A percentile compares a stretch with the other conserved stretches of the same genome.
Conservation (phyloP, 2,888 invertebrate species). For the Harmothoe impar region DNA sequence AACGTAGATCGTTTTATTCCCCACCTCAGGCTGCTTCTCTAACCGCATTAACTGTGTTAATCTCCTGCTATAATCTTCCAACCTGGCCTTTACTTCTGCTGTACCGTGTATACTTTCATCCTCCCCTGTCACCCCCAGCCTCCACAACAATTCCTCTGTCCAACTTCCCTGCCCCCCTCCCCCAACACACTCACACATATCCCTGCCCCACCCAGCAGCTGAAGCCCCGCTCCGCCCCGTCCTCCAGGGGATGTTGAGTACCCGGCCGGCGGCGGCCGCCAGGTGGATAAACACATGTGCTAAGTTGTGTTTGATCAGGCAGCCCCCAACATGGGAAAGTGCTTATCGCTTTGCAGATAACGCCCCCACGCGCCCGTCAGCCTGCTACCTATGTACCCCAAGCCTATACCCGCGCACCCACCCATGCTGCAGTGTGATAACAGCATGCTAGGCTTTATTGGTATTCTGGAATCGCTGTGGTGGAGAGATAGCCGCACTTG, state of each 20-base stretch:
- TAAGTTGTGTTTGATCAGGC: constrained; percentile 23
- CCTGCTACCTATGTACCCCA: not conserved
- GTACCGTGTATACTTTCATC: too few species aligned
- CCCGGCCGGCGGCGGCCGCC: not conserved
- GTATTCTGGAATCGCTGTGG: too few species aligned
- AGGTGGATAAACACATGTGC: constrained; percentile 39
- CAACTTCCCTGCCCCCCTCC: not conserved
- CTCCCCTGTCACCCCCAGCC: too few species aligned
- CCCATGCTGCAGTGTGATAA: not conserved
- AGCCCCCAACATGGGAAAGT: constrained; percentile 28
- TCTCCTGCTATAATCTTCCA: too few species aligned
- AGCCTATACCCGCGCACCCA: not conserved
- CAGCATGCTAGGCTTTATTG: too few species aligned
- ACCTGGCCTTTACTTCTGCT: too few species aligned
- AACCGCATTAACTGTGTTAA: too few species aligned
- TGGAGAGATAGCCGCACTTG: too few species aligned
- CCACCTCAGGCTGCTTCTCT: too few species aligned
- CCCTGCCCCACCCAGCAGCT: not conserved
- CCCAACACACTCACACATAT: not conserved
- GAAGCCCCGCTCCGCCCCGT: not conserved
- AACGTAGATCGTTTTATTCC: too few species aligned
- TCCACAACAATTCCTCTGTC: too few species aligned
- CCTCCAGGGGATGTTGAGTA: not conserved
- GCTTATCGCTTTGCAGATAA: constrained; percentile 39
- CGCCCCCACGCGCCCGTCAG: not conserved